Evolutionary conservation across 2,797 vertebrate species (phyloP).

Genomic region (Sitta carolinensis): DNA sequence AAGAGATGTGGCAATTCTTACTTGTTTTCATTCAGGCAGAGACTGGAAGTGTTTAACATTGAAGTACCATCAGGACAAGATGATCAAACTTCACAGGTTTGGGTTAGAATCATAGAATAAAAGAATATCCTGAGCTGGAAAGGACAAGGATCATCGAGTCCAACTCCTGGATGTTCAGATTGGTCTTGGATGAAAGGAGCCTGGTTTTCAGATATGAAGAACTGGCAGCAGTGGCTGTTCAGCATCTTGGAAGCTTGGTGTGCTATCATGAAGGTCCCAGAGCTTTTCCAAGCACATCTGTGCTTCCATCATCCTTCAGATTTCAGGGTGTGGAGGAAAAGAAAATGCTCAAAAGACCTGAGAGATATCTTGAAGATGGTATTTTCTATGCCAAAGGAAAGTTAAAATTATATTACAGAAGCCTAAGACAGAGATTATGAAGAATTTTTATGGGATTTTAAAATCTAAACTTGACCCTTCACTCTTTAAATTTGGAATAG

Average conservation of each 20-base stretch:
- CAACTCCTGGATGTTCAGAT: neutral
- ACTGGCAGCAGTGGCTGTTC: neutral
- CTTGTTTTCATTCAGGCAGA: neutral
- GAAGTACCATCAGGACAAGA: neutral
- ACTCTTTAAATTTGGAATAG: conserved; percentile 59
- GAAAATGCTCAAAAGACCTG: neutral
- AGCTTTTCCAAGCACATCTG: neutral
- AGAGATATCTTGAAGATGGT: neutral
- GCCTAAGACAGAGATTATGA: neutral
- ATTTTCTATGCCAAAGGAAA: neutral
- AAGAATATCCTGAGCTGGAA: neutral
- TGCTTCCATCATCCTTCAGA: neutral
- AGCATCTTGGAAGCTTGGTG: neutral
- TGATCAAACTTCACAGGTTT: neutral
- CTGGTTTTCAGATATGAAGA: neutral
- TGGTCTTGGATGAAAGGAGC: neutral
- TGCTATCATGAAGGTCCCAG: neutral
- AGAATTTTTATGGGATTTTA: neutral
- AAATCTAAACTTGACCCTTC: conserved; percentile 31
- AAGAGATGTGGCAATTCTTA: neutral
- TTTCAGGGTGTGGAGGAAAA: neutral
- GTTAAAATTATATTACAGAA: neutral
- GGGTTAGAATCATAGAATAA: neutral
- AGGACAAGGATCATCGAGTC: neutral
- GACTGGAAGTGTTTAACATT: neutral